Conservation (phyloP, 2,113 vertebrate species). For the Rhegmatorhina hoffmannsi region DNA sequence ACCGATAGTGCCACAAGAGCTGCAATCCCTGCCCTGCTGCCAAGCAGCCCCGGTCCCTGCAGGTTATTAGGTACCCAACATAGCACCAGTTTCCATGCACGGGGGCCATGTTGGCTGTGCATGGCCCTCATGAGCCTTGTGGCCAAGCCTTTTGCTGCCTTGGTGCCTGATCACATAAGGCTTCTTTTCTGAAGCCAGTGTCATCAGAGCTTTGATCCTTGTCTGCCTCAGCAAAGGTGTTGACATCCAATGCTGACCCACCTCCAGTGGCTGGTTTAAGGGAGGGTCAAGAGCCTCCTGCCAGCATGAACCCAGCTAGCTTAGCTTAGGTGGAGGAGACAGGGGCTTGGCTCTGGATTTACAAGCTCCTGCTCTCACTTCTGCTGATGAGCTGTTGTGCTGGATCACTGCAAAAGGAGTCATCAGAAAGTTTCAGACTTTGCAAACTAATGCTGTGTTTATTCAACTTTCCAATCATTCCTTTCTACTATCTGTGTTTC, state of each 20-base stretch:
- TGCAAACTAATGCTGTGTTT: conserved; percentile 78
- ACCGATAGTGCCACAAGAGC: not conserved
- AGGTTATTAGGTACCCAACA: not conserved
- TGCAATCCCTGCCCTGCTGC: not conserved
- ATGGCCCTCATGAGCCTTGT: not conserved
- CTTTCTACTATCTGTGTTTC: conserved; percentile 79
- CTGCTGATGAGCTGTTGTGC: conserved; percentile 32
- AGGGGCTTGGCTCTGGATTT: not conserved
- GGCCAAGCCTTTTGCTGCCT: not conserved
- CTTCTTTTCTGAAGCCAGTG: not conserved
- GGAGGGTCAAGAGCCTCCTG: not conserved
- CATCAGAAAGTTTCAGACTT: conserved; percentile 77
- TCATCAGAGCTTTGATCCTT: not conserved
- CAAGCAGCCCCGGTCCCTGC: not conserved
- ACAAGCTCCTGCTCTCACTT: not conserved
- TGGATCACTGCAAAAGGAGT: conserved; percentile 69
- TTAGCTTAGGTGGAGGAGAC: not conserved
- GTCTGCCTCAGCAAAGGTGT: not conserved
- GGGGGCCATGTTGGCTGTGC: not conserved
- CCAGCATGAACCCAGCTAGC: not conserved
- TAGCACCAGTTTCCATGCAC: not conserved
- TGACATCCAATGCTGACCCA: not conserved
- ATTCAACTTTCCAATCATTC: conserved; percentile 80
- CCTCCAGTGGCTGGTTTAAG: not conserved
- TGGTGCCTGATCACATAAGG: not conserved